These are phyloP conservation scores for Tyrannus savana DNA, from an alignment of 2,113 vertebrate genomes.

Conservation along the genomic window DNA sequence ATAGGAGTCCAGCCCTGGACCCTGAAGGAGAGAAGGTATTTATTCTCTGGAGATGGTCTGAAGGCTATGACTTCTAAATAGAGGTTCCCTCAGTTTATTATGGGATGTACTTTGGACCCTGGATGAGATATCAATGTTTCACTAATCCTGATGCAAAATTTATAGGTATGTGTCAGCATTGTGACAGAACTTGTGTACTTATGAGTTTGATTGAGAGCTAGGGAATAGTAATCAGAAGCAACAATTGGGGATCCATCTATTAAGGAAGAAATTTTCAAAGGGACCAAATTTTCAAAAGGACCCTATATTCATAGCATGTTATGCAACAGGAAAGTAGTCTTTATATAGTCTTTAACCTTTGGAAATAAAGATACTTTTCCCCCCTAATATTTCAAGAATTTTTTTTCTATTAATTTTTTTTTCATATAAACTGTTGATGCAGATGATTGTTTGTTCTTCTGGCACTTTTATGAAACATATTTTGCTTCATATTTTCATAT, in stretches of 20 bases:
- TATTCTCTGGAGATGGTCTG: background rate
- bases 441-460: background rate
- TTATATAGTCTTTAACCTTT: background rate
- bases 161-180: background rate
- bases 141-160: background rate
- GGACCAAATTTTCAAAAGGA: background rate
- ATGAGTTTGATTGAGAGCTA: background rate
- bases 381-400: background rate
- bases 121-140: background rate
- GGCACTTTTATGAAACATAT: background rate
- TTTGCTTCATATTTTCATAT: background rate
- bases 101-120: background rate
- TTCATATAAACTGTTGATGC: background rate
- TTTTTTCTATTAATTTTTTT: background rate
- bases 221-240: background rate
- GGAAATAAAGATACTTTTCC: background rate
- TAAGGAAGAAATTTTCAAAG: background rate
- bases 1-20: background rate
- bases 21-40: background rate
- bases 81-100: background rate
- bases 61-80: background rate
- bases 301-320: background rate
- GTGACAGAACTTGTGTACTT: background rate
- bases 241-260: background rate
- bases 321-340: background rate